phyloP scores from a whole-genome alignment of 1,140 invertebrate genomes.

The Oppia nitens region DNA sequence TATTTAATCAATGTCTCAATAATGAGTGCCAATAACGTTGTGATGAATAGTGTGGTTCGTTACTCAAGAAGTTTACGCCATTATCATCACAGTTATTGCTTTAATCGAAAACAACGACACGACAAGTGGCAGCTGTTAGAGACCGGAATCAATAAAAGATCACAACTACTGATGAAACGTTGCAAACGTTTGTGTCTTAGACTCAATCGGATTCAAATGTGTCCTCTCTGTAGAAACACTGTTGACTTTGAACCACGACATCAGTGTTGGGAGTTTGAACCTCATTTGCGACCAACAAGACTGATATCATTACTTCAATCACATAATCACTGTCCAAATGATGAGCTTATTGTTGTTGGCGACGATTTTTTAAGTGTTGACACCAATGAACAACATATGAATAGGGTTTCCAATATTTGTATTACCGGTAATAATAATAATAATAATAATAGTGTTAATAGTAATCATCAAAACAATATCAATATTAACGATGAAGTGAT shows the following conservation, averaged over 20 bases:
- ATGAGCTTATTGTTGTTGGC: neutral
- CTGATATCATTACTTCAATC: neutral
- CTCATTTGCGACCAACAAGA: neutral
- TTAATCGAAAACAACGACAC: neutral
- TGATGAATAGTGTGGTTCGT: neutral
- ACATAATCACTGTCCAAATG: neutral
- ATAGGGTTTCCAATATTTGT: no score
- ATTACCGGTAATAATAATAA: no score
- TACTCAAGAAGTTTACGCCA: neutral
- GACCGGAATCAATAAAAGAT: neutral
- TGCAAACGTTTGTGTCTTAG: neutral
- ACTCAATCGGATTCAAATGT: neutral
- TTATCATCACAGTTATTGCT: neutral
- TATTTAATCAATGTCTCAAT: neutral
- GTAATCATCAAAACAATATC: no score
- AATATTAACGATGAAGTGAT: no score
- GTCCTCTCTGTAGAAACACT: neutral
- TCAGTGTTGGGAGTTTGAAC: neutral
- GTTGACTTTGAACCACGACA: neutral
- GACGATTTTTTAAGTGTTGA: neutral
- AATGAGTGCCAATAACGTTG: neutral
- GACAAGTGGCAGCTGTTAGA: neutral
- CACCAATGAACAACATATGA: neutral
- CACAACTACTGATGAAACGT: neutral
- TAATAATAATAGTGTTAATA: no score